Evolutionary conservation across 2,888 invertebrate genomes (phyloP).

Genomic region (Eristalis tenax): DNA sequence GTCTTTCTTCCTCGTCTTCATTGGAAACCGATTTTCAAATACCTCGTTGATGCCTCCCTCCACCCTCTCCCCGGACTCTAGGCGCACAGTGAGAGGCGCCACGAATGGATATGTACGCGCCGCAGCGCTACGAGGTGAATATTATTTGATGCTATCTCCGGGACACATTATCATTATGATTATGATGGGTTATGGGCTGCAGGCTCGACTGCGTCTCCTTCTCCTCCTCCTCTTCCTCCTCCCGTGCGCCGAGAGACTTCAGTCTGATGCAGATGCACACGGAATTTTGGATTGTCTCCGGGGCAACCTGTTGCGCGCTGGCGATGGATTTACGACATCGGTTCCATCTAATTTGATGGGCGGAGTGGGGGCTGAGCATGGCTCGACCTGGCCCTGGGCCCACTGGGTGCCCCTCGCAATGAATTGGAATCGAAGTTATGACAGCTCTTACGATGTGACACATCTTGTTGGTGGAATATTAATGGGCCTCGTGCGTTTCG

Average conservation of each 20-base stretch:
- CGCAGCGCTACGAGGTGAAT: conserved; percentile 52
- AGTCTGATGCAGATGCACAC: conserved; percentile 48
- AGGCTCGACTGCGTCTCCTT: neutral
- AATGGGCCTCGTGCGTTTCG: conserved; percentile 7
- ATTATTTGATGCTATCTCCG: conserved; percentile 68
- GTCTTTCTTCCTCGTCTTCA: conserved; percentile 34
- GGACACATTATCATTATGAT: conserved; percentile 65
- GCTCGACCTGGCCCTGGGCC: neutral
- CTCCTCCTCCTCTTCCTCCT: neutral
- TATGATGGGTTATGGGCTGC: conserved; percentile 54
- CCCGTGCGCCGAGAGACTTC: neutral
- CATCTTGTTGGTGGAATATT: conserved; percentile 60
- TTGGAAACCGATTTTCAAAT: conserved; percentile 58
- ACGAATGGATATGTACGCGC: conserved; percentile 27
- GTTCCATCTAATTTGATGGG: conserved; percentile 60
- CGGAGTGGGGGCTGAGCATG: neutral
- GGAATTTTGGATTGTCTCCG: conserved; percentile 17
- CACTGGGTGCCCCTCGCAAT: conserved; percentile 41
- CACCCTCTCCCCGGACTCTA: neutral
- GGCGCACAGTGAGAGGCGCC: conserved; percentile 47
- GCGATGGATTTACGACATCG: conserved; percentile 60
- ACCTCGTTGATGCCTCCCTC: neutral
- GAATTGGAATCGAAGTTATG: conserved; percentile 70
- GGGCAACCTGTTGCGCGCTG: conserved; percentile 62
- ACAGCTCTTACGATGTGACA: conserved; percentile 71